Conservation (phyloP, 1,140 invertebrate genomes). For the Pseudomyrmex sp. region DNA sequence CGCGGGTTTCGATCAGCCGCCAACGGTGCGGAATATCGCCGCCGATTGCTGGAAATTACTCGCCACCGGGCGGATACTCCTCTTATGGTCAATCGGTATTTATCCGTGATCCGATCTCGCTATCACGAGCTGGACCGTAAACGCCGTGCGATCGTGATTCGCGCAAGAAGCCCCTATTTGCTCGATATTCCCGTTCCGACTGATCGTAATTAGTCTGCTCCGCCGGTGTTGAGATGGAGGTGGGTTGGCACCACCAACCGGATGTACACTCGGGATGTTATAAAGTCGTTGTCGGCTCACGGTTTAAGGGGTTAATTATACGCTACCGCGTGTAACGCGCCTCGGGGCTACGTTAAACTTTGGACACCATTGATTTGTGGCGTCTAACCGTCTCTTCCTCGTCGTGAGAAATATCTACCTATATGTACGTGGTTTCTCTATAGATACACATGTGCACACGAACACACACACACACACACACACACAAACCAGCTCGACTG, state of each 20-base stretch:
- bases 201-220: slow-evolving; percentile 65
- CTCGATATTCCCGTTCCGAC: slow-evolving; percentile 27
- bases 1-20: slow-evolving; percentile 39
- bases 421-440: too few species aligned
- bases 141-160: slow-evolving; percentile 24
- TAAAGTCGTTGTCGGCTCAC: slow-evolving; percentile 76
- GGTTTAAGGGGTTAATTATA: slow-evolving; percentile 79
- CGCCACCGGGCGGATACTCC: not conserved
- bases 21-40: slow-evolving; percentile 34
- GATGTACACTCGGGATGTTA: slow-evolving; percentile 74
- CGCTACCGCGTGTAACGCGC: slow-evolving; percentile 75
- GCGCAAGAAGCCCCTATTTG: slow-evolving; percentile 55
- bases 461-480: not conserved
- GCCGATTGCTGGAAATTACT: slow-evolving; percentile 60
- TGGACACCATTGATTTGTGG: slow-evolving; percentile 81
- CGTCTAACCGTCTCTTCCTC: slow-evolving; percentile 54
- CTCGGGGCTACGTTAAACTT: slow-evolving; percentile 77
- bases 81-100: slow-evolving; percentile 36
- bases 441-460: not conserved
- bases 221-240: not conserved
- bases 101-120: slow-evolving; percentile 54
- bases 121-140: slow-evolving; percentile 41
- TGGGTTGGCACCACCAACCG: slow-evolving; percentile 52
- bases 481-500: not conserved
- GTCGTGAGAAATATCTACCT: slow-evolving; percentile 60